phyloP scores from a whole-genome alignment of 2,113 vertebrate genomes.

The Empidonax alnorum region DNA sequence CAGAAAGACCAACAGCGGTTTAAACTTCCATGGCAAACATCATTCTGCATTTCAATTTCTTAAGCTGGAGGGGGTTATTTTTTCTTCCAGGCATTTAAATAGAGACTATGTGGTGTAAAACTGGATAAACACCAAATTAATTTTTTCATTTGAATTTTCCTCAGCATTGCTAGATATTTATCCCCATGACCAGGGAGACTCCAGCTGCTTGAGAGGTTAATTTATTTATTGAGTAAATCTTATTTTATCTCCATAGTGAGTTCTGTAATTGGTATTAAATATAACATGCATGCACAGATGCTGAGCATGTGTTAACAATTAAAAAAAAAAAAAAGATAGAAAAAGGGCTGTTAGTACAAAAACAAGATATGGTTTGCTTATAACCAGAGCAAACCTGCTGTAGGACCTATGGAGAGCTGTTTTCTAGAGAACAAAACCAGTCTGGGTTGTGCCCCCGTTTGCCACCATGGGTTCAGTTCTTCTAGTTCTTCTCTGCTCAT shows the following conservation, averaged over 20 bases:
- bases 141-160: neutral
- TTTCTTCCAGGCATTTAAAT: neutral
- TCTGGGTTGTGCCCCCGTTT: neutral
- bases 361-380: neutral
- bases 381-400: neutral
- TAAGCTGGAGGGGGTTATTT: neutral
- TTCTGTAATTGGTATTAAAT: neutral
- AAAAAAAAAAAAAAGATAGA: too few species aligned
- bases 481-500: neutral
- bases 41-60: neutral
- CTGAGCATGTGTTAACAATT: slow-evolving; percentile 8
- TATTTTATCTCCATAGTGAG: neutral
- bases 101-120: neutral
- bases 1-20: neutral
- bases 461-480: neutral
- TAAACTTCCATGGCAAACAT: neutral
- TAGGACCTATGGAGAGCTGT: neutral
- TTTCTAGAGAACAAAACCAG: neutral
- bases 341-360: neutral
- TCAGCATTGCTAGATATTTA: neutral
- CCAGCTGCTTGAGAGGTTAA: slow-evolving; percentile 25
- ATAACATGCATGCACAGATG: neutral
- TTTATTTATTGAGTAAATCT: neutral
- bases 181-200: neutral
- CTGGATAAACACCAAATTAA: neutral